These are phyloP conservation scores for Lutjanus erythropterus DNA, from an alignment of 2,113 vertebrate genomes.

Conservation along the genomic window DNA sequence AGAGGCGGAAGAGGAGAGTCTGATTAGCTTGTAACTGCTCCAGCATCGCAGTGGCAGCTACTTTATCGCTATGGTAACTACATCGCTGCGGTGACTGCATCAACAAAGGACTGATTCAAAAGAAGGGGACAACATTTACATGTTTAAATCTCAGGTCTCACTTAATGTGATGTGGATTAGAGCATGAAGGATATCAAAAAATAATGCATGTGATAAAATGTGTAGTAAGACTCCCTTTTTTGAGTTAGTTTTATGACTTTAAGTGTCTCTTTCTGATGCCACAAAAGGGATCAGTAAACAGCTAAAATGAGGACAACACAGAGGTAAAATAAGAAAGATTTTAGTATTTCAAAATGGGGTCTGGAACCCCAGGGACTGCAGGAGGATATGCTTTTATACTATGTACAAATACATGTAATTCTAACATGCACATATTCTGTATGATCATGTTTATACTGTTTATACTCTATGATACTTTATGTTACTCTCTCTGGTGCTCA, in stretches of 20 bases:
- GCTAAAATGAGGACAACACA: neutral
- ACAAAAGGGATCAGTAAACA: neutral
- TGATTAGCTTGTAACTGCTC: conserved; percentile 71
- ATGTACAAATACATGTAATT: conserved; percentile 37
- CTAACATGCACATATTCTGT: conserved; percentile 48
- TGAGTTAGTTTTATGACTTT: neutral
- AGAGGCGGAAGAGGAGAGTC: conserved; percentile 51
- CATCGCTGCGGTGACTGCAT: neutral
- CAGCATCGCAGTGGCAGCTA: neutral
- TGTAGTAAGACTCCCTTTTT: neutral
- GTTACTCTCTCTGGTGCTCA: neutral
- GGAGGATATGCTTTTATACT: conserved; percentile 11
- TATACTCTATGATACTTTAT: conserved; percentile 19
- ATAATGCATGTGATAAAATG: neutral
- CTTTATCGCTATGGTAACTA: conserved; percentile 28
- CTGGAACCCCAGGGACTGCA: conserved; percentile 54
- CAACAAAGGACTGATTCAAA: neutral
- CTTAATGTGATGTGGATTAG: neutral
- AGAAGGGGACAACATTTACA: neutral
- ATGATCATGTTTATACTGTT: conserved; percentile 42
- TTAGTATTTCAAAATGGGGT: conserved; percentile 27
- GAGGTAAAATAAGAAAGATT: conserved; percentile 2
- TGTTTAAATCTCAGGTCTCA: conserved; percentile 17
- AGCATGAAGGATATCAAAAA: neutral
- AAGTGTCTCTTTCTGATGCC: neutral